Evolutionary conservation across 2,113 vertebrate species (phyloP), one percentile per base, ranked within the genome.

Genomic region (Paralichthys olivaceus): DNA sequence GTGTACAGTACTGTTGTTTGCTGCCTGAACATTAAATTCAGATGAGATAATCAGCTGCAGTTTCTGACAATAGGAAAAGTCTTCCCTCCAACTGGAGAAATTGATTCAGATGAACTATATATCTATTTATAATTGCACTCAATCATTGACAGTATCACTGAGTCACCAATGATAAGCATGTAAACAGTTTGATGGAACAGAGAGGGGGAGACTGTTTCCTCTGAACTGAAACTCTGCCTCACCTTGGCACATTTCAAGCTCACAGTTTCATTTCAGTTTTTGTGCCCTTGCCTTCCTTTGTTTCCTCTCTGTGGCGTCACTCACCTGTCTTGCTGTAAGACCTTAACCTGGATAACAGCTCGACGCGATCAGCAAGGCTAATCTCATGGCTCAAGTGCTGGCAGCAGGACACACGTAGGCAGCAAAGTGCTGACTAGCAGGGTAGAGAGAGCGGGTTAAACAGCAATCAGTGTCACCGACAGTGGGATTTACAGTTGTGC

Each of bases 301-400:
- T 74, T 79, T 71, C 62, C 22, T 32, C 29, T 49, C 69, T 69
- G 40, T 32, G 28, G 23, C 14, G 51, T 86, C 72, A 75, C 56
- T 83, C 56, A 19, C 23, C 66, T 89, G 51, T 89, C 86, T 70
- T 40, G 73, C 74, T 87, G 74, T 88, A 92, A 88, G 82, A 79
- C 85, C 66, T 54, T 75, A 84, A 87, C 88, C 88, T 87, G 81
- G 92, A 92, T 92, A 89, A 88, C 67, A 84, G 83, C 86, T 89
- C 77, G 65, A 28, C 71, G 55, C 76, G 88, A 91, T 90, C 83
- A 83, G 77, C 65, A 15, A 54, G 80, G 87, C 72, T 95, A 93
- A 95, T 93, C 93, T 92, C 84, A 75, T 71, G 70, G 89, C 88
- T 90, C 89, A 89, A 72, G 87, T 84, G 85, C 80, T 75, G 66